These are phyloP conservation scores for Baryphthengus martii DNA, from an alignment of 2,113 vertebrate species.

Conservation along the genomic window DNA sequence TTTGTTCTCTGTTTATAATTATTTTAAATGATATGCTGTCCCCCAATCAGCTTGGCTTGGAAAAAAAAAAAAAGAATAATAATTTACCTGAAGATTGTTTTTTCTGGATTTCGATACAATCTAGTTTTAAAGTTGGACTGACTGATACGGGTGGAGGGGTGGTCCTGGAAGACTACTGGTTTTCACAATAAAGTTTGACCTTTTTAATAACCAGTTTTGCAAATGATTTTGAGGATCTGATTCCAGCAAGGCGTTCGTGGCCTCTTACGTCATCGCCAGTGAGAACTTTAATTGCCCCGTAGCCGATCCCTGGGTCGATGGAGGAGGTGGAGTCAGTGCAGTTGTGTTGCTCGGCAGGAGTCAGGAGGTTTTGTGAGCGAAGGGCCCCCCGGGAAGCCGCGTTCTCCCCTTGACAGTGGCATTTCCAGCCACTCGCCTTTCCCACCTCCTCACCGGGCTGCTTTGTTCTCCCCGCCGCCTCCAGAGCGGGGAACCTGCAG, in stretches of 20 bases:
- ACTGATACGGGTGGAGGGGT: conserved; percentile 46
- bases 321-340: neutral
- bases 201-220: conserved; percentile 63
- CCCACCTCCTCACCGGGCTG: neutral
- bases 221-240: conserved; percentile 55
- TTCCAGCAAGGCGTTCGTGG: neutral
- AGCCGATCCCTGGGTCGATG: neutral
- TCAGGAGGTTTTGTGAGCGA: neutral
- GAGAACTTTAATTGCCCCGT: neutral
- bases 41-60: conserved; percentile 52
- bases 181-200: conserved; percentile 68
- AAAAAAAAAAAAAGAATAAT: too few species aligned
- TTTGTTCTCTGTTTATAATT: conserved; percentile 50
- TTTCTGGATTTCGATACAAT: conserved; percentile 35
- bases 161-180: conserved; percentile 64
- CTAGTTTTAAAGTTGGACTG: conserved; percentile 60
- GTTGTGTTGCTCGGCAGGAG: conserved; percentile 5
- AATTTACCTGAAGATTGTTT: conserved; percentile 53
- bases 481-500: accelerated
- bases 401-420: neutral
- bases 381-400: neutral
- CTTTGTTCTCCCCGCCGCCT: neutral
- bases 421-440: neutral
- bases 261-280: neutral
- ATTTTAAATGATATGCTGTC: conserved; percentile 31